These are phyloP conservation scores for Baryphthengus martii DNA, from an alignment of 2,113 vertebrate species.

Conservation along the genomic window DNA sequence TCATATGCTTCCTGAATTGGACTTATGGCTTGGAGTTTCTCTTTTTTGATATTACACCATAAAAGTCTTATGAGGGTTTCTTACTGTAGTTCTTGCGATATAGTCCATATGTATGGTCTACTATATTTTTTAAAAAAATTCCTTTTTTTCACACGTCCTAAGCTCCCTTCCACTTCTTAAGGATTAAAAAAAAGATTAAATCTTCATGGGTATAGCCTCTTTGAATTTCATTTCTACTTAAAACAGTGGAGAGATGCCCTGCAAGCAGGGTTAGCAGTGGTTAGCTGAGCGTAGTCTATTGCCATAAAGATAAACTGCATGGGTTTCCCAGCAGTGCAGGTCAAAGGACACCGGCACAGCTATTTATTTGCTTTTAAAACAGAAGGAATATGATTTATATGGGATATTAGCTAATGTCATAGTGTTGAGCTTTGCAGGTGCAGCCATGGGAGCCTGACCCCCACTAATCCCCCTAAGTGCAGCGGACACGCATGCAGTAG, in stretches of 20 bases:
- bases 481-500: conserved; percentile 18
- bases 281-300: background rate
- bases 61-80: background rate
- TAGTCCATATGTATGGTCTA: background rate
- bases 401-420: conserved; percentile 72
- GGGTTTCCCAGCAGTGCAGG: conserved; percentile 70
- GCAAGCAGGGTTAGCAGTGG: background rate
- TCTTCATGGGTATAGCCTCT: background rate
- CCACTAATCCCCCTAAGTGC: conserved; percentile 69
- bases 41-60: background rate
- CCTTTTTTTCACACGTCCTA: background rate
- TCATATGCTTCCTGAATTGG: background rate
- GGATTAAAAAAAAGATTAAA: background rate
- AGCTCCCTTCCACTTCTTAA: background rate
- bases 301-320: conserved; percentile 52
- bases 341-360: conserved; percentile 67
- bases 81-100: background rate
- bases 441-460: conserved; percentile 70
- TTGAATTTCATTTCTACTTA: conserved; percentile 12
- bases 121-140: background rate
- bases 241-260: background rate
- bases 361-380: conserved; percentile 78
- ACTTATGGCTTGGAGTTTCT: background rate
- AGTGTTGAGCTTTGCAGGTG: conserved; percentile 70
- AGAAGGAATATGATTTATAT: conserved; percentile 78